phyloP scores from a whole-genome alignment of 2,888 invertebrate species.

The Rhingia rostrata region DNA sequence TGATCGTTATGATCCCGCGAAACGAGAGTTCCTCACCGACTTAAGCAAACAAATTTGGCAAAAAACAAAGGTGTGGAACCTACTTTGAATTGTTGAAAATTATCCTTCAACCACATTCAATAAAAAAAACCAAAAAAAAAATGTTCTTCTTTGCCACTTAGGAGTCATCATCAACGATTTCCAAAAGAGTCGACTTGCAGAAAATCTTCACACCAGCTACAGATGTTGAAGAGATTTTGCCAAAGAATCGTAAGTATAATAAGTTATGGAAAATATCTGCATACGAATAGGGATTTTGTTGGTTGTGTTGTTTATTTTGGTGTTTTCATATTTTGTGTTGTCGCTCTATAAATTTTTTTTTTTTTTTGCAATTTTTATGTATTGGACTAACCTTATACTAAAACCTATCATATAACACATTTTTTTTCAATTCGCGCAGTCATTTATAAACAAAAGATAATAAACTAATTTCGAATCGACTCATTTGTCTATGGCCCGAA shows the following conservation, averaged over 20 bases:
- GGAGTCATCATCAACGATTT: conserved; percentile 81
- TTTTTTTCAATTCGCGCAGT: conserved; percentile 29
- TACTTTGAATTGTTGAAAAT: conserved; percentile 77
- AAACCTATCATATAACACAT: conserved; percentile 13
- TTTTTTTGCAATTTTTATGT: conserved; percentile 13
- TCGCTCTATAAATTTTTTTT: background rate
- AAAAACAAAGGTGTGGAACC: conserved; percentile 82
- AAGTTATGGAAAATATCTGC: background rate
- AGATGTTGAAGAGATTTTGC: conserved; percentile 90
- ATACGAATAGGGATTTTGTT: conserved; percentile 49
- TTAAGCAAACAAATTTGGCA: conserved; percentile 90
- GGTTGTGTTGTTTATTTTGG: conserved; percentile 47
- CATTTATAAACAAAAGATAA: conserved; percentile 25
- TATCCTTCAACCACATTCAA: conserved; percentile 15
- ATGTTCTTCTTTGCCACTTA: conserved; percentile 47
- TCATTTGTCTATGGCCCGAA: background rate
- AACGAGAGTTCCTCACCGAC: conserved; percentile 90
- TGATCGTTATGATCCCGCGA: conserved; percentile 90
- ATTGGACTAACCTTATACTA: conserved; percentile 36
- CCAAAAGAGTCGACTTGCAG: conserved; percentile 90
- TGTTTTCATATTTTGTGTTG: conserved; percentile 2
- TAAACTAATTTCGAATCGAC: background rate
- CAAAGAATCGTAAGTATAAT: conserved; percentile 87
- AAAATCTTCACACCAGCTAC: conserved; percentile 95
- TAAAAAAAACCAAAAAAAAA: conserved; percentile 29